Percentiles rank a stretch among this genome's conserved stretches.
These are phyloP conservation scores for Drosophila eugracilis DNA, from an alignment of 1,140 invertebrate genomes.

Conservation along the genomic window DNA sequence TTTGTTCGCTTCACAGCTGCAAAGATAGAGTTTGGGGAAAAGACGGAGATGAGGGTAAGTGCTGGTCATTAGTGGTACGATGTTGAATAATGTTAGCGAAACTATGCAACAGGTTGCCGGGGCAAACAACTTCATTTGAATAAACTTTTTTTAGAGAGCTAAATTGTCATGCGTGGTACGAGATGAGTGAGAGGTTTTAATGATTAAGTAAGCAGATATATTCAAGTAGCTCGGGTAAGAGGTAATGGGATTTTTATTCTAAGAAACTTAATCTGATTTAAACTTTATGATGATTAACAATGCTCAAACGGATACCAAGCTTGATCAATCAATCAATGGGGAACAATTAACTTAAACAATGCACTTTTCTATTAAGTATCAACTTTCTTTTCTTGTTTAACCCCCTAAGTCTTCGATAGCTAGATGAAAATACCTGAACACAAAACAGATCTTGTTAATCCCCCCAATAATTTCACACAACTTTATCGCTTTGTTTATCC, in stretches of 20 bases:
- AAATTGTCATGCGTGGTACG: constrained; percentile 7
- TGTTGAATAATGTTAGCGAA: constrained; percentile 36
- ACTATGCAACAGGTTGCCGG: constrained; percentile 38
- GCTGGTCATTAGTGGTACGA: constrained; percentile 39
- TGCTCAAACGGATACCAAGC: too few species aligned
- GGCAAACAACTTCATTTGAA: constrained; percentile 39
- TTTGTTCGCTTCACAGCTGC: constrained; percentile 44
- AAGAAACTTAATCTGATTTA: too few species aligned
- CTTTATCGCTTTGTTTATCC: constrained; percentile 49
- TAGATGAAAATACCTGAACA: neutral
- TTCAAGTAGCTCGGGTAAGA: neutral
- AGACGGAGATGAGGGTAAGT: constrained; percentile 22
- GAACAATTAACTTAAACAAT: too few species aligned
- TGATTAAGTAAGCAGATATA: constrained; percentile 7
- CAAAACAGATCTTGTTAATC: constrained; percentile 1
- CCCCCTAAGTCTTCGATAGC: neutral
- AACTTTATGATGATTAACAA: neutral
- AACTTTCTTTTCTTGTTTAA: neutral
- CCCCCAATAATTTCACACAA: constrained; percentile 17
- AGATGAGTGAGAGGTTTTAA: constrained; percentile 6
- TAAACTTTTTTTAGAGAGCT: constrained; percentile 1
- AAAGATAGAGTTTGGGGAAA: constrained; percentile 37
- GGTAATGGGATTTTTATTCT: neutral
- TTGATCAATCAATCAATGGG: too few species aligned
- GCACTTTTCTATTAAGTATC: neutral